Evolutionary conservation across 2,888 invertebrate species (phyloP).

Genomic region (Polydrusus tereticollis): DNA sequence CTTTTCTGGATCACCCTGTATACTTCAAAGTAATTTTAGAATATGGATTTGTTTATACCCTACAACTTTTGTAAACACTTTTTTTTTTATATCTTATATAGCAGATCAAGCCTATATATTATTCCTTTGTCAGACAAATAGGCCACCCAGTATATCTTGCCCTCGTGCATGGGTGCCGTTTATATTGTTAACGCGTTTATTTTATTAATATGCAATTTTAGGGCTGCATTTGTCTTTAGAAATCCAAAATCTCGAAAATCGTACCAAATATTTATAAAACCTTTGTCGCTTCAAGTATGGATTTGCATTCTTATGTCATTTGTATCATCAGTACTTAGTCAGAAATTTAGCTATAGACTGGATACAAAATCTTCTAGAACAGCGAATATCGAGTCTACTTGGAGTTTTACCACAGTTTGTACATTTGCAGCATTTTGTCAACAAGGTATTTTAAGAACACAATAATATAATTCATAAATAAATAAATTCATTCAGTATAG

Average conservation of each 20-base stretch:
- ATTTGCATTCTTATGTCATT: constrained; percentile 52
- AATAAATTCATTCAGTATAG: neutral
- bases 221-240: constrained; percentile 60
- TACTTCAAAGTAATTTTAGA: no score
- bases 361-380: constrained; percentile 8
- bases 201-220: constrained; percentile 39
- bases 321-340: constrained; percentile 50
- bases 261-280: constrained; percentile 59
- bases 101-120: no score
- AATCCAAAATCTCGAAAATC: constrained; percentile 58
- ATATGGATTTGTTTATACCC: no score
- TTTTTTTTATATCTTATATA: no score
- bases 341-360: constrained; percentile 51
- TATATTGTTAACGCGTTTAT: no score
- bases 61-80: no score
- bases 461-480: neutral
- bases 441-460: constrained; percentile 56
- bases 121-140: no score
- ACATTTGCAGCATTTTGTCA: constrained; percentile 60
- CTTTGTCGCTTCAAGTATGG: constrained; percentile 59
- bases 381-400: constrained; percentile 50
- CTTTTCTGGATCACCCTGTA: no score
- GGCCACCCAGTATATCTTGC: no score
- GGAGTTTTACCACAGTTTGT: constrained; percentile 57
- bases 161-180: no score